phyloP scores from a whole-genome alignment of 2,888 invertebrate genomes.

The Chymomyza procnemis region DNA sequence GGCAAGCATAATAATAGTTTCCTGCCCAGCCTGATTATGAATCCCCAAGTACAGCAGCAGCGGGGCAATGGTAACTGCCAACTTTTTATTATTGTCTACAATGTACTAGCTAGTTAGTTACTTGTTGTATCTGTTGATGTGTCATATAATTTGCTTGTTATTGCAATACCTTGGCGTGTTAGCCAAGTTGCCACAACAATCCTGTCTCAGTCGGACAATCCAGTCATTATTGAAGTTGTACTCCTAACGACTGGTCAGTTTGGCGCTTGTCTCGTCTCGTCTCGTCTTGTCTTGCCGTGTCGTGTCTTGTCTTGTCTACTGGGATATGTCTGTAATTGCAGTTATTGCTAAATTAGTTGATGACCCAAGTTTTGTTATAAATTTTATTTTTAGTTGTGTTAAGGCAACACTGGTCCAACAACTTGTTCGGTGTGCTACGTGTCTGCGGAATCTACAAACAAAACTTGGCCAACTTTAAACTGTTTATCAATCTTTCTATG shows the following conservation, averaged over 20 bases:
- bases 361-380: slow-evolving; percentile 21
- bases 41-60: background rate
- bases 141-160: slow-evolving; percentile 44
- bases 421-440: slow-evolving; percentile 4
- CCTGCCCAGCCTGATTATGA: slow-evolving; percentile 8
- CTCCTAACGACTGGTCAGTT: background rate
- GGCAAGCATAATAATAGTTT: slow-evolving; percentile 9
- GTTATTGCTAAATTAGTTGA: slow-evolving; percentile 43
- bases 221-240: background rate
- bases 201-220: background rate
- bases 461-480: background rate
- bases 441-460: background rate
- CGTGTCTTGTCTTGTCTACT: background rate
- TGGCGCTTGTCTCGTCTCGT: background rate
- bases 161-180: slow-evolving; percentile 27
- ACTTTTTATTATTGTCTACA: slow-evolving; percentile 14
- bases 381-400: background rate
- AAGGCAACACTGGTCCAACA: slow-evolving; percentile 10
- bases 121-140: slow-evolving; percentile 14
- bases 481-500: no score
- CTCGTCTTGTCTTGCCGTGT: background rate
- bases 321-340: slow-evolving; percentile 30
- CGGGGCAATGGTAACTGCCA: background rate
- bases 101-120: background rate
- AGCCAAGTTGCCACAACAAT: slow-evolving; percentile 26